A percentile compares a stretch with the other conserved stretches of the same genome.
phyloP scores from a whole-genome alignment of 2,888 invertebrate species.

The Encarsia formosa region DNA sequence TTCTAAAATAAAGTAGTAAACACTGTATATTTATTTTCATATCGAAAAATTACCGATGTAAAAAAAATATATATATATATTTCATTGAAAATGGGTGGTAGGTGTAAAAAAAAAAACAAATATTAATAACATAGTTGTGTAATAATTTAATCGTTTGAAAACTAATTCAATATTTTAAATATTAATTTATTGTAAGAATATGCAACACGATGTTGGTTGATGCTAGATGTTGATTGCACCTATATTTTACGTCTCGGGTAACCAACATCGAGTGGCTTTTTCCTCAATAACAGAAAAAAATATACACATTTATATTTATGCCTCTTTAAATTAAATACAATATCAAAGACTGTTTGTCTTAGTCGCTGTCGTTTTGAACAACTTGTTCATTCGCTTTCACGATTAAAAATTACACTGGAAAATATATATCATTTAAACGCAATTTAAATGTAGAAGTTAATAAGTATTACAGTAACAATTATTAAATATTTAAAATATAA shows the following conservation, averaged over 20 bases:
- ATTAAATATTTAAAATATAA: conserved; percentile 20
- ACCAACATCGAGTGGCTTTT: conserved; percentile 42
- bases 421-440: conserved; percentile 8
- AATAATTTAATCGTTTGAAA: conserved; percentile 23
- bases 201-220: conserved; percentile 41
- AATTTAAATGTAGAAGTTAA: conserved; percentile 9
- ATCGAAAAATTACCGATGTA: conserved; percentile 3
- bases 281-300: conserved; percentile 32
- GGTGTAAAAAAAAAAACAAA: not conserved
- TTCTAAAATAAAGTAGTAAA: no score
- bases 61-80: not conserved
- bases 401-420: conserved; percentile 20
- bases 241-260: conserved; percentile 49
- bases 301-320: conserved; percentile 26
- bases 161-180: conserved; percentile 5
- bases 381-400: conserved; percentile 12
- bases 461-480: conserved; percentile 21
- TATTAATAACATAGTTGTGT: conserved; percentile 5
- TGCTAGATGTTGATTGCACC: conserved; percentile 41
- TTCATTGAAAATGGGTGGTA: not conserved
- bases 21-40: not conserved
- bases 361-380: conserved; percentile 7
- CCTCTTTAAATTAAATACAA: conserved; percentile 21
- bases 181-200: conserved; percentile 26
- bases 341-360: conserved; percentile 2